These are phyloP conservation scores for Polia nebulosa DNA, from an alignment of 2,888 invertebrate species.

Conservation along the genomic window DNA sequence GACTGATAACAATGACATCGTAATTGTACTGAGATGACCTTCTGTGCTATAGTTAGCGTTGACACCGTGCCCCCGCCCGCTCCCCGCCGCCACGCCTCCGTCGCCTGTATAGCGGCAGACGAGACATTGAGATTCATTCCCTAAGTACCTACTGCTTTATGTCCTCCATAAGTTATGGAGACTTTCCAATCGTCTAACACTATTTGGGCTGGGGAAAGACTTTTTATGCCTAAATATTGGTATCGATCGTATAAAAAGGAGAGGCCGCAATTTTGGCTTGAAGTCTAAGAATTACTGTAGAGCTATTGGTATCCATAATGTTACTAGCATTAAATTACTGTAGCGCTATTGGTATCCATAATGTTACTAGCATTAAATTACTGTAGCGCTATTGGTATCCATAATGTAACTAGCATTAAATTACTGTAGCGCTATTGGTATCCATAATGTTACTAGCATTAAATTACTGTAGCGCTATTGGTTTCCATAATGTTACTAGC, in stretches of 20 bases:
- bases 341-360: too few relatives aligned
- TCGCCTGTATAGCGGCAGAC: slow-evolving; percentile 28
- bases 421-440: too few relatives aligned
- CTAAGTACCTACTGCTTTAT: slow-evolving; percentile 60
- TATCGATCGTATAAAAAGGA: not conserved
- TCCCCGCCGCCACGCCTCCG: not conserved
- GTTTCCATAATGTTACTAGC: too few relatives aligned
- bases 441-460: too few relatives aligned
- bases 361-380: too few relatives aligned
- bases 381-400: too few relatives aligned
- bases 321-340: too few relatives aligned
- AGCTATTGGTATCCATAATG: too few relatives aligned
- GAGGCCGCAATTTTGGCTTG: not conserved
- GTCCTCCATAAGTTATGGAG: slow-evolving; percentile 51
- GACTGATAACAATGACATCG: not conserved
- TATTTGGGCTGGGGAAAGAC: slow-evolving; percentile 32
- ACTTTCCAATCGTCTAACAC: slow-evolving; percentile 39
- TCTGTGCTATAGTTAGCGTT: slow-evolving; percentile 15
- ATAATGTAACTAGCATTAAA: too few relatives aligned
- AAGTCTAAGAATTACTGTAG: not conserved
- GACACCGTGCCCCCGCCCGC: not conserved
- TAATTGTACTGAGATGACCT: slow-evolving; percentile 17
- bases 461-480: too few relatives aligned
- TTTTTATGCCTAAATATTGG: slow-evolving; percentile 19
- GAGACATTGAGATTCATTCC: slow-evolving; percentile 60